Evolutionary conservation across 2,888 invertebrate species (phyloP).

Genomic region (Ormyrus labotus): DNA sequence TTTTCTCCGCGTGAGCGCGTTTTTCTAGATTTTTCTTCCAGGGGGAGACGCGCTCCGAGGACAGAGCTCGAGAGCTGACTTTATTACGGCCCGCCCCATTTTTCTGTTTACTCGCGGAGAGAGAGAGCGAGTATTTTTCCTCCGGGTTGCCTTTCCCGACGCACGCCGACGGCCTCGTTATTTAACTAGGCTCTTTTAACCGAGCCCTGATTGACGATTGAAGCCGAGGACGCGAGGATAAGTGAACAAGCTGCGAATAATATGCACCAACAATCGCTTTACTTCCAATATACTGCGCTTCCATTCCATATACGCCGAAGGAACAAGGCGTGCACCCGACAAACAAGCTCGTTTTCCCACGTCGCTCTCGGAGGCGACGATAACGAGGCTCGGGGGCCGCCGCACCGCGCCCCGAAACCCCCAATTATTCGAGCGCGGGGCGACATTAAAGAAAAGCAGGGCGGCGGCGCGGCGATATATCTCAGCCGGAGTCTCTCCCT

Average conservation of each 20-base stretch:
- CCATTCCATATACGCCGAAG: too few species aligned
- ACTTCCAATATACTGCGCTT: too few species aligned
- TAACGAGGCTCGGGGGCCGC: not conserved
- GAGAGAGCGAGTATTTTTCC: not conserved
- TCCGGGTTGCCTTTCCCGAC: not conserved
- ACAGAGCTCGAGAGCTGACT: not conserved
- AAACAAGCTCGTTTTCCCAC: not conserved
- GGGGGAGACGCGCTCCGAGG: too few species aligned
- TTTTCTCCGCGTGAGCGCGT: slow-evolving; percentile 27
- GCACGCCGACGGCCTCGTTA: not conserved
- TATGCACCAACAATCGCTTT: too few species aligned
- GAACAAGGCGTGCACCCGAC: not conserved
- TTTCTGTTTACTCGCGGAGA: not conserved
- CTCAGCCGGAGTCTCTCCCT: not conserved
- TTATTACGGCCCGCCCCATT: slow-evolving; percentile 8
- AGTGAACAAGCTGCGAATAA: too few species aligned
- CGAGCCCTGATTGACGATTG: too few species aligned
- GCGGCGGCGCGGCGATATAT: not conserved
- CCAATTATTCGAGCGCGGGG: not conserved
- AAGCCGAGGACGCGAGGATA: too few species aligned
- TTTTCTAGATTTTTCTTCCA: slow-evolving; percentile 19
- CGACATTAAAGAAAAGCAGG: not conserved
- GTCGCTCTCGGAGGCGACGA: not conserved
- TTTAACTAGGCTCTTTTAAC: not conserved
- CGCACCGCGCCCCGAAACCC: not conserved